These are phyloP conservation scores for Tetramorium simillimum DNA, from an alignment of 1,140 invertebrate species.

Conservation along the genomic window DNA sequence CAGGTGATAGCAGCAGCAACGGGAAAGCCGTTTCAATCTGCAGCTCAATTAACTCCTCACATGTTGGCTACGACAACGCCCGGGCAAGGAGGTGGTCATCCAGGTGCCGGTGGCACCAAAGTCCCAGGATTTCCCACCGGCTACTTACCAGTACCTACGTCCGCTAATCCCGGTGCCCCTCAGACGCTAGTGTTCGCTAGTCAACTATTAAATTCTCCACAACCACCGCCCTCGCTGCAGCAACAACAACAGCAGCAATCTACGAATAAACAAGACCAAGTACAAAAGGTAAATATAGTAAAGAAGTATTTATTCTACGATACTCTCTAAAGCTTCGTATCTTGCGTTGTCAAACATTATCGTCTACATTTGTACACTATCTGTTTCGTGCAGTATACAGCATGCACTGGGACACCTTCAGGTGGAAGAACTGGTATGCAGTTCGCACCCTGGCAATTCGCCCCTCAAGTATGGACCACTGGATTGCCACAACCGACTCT, in stretches of 20 bases:
- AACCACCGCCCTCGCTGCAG: slow-evolving; percentile 83
- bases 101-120: slow-evolving; percentile 87
- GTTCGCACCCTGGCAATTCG: slow-evolving; percentile 87
- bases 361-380: background rate
- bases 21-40: slow-evolving; percentile 92
- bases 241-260: slow-evolving; percentile 83
- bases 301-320: background rate
- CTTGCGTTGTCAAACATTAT: background rate
- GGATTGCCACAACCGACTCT: slow-evolving; percentile 89
- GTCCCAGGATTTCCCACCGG: slow-evolving; percentile 85
- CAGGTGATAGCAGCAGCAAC: slow-evolving; percentile 91
- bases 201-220: slow-evolving; percentile 91
- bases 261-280: slow-evolving; percentile 81
- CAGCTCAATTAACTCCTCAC: slow-evolving; percentile 91
- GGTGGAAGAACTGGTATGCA: slow-evolving; percentile 87
- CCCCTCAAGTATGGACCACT: slow-evolving; percentile 90
- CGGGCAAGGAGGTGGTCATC: slow-evolving; percentile 89
- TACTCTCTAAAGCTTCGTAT: background rate
- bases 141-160: slow-evolving; percentile 90
- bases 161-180: slow-evolving; percentile 90
- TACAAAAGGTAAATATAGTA: slow-evolving; percentile 80
- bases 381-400: slow-evolving; percentile 83
- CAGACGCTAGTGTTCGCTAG: slow-evolving; percentile 93
- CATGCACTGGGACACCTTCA: slow-evolving; percentile 88
- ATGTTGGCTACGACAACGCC: slow-evolving; percentile 90